Percentiles rank a stretch among this genome's conserved stretches.
Conservation (phyloP, 2,888 invertebrate species). For the Nephrocerus scutellatus region DNA sequence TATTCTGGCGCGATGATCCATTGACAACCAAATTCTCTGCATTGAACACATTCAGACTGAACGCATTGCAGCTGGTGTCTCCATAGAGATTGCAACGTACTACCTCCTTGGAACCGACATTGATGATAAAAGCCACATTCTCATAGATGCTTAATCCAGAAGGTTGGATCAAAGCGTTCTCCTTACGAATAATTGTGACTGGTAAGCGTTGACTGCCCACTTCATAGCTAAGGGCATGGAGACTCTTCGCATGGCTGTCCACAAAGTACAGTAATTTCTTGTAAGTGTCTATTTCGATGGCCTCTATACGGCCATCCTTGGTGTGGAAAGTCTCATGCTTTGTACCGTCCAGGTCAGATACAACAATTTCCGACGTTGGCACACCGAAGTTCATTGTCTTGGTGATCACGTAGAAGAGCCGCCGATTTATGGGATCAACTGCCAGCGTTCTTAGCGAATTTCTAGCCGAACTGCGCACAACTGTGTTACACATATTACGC, state of each 20-base stretch:
- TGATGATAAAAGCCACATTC: slow-evolving; percentile 67
- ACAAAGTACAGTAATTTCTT: slow-evolving; percentile 66
- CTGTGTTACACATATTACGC: slow-evolving; percentile 50
- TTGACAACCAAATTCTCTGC: slow-evolving; percentile 51
- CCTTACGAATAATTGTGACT: slow-evolving; percentile 47
- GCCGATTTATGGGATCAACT: slow-evolving; percentile 56
- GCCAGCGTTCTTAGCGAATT: slow-evolving; percentile 55
- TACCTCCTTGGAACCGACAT: slow-evolving; percentile 51
- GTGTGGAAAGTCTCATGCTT: slow-evolving; percentile 46
- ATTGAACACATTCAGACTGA: slow-evolving; percentile 48
- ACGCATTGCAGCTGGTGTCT: slow-evolving; percentile 47
- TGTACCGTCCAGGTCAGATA: slow-evolving; percentile 52
- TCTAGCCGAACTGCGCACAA: slow-evolving; percentile 51
- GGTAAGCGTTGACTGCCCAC: slow-evolving; percentile 45
- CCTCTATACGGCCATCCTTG: slow-evolving; percentile 44
- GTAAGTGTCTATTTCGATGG: slow-evolving; percentile 50
- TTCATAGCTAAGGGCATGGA: slow-evolving; percentile 50
- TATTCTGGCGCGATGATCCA: slow-evolving; percentile 54
- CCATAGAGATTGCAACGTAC: slow-evolving; percentile 57
- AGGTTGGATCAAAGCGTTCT: slow-evolving; percentile 52
- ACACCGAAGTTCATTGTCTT: slow-evolving; percentile 46
- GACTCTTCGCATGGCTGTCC: slow-evolving; percentile 55
- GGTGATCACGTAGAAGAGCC: slow-evolving; percentile 54
- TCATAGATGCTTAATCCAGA: slow-evolving; percentile 65
- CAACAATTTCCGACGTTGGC: slow-evolving; percentile 51